Base-by-base conservation (phyloP, 2,888 invertebrate species). In the Himalopsyche anomala region DNA sequence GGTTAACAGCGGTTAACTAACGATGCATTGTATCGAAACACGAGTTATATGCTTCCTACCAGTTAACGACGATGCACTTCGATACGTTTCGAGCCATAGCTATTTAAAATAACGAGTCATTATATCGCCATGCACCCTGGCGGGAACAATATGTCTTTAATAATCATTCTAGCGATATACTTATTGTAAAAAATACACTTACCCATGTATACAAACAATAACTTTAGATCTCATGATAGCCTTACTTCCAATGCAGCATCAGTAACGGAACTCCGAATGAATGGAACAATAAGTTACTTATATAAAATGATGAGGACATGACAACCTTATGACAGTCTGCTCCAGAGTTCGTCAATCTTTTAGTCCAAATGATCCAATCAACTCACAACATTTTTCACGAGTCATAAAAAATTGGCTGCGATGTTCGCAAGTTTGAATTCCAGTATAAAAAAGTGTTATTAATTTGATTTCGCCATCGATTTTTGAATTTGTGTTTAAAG, bases 21-120 rank as follows among this genome's bases (percentile, higher is more conserved):
- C 62, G 62, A 62, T 28, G 62, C 62, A 62, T 62, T 62, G 62
- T 62, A 62, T 62, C 62, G 62, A 19, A 62, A 62, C 19, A 62
- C 8, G 62, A 28, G 8, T 19, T 19, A 62, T 62, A 62, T 19
- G 11, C 19, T 19, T 19, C 19, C 6, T 62, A 62, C 19, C 5
- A 28, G 19, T 28, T 11, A 9, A 62, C 19, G 19, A 62, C 19
- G 62, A n/a, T 62, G 62, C 62, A 62, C 6, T 62, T 19, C 62
- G 28, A n/a, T 62, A 62, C 28, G 28, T 62, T 62, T 4, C 19
- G 62, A 62, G 15, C 62, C 11, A 62, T 19, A 11, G 62, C 19
- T 62, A 19, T 15, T 62, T 62, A 19, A 62, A 19, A 62, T 62
- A 62, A 62, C 62, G 62, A 62, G 19, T 62, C 28, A 62, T 62